These are phyloP conservation scores for Phalangium opilio DNA, from an alignment of 2,888 invertebrate species.

Conservation along the genomic window DNA sequence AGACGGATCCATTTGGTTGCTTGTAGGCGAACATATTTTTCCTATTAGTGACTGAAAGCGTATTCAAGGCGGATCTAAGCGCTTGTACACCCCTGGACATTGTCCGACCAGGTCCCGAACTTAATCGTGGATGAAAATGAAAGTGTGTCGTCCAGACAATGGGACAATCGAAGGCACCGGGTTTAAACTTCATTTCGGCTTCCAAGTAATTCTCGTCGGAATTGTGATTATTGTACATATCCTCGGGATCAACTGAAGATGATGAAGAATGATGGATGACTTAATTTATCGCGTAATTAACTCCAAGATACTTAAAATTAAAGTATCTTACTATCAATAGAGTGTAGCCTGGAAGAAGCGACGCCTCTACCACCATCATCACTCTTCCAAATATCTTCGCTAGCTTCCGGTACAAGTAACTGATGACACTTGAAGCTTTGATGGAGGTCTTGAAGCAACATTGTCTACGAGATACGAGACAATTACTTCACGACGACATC, in stretches of 20 bases:
- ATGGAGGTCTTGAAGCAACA: slow-evolving; percentile 50
- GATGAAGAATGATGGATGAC: no score
- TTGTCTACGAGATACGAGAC: slow-evolving; percentile 35
- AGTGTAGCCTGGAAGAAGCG: no score
- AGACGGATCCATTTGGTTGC: slow-evolving; percentile 45
- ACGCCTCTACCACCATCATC: slow-evolving; percentile 11
- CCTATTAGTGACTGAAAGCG: slow-evolving; percentile 53
- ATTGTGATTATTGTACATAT: no score
- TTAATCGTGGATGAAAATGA: slow-evolving; percentile 50
- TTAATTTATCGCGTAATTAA: no score
- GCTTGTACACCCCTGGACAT: slow-evolving; percentile 33
- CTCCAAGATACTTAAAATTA: no score
- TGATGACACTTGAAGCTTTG: slow-evolving; percentile 48
- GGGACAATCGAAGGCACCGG: slow-evolving; percentile 56
- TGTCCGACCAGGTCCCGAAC: slow-evolving; percentile 28
- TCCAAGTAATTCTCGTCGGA: slow-evolving; percentile 27
- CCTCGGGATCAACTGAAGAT: no score
- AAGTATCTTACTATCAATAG: no score
- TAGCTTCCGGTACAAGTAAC: slow-evolving; percentile 47
- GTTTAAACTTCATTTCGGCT: slow-evolving; percentile 37
- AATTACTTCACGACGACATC: neutral
- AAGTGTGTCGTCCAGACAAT: slow-evolving; percentile 56
- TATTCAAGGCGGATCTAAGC: slow-evolving; percentile 46
- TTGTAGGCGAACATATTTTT: slow-evolving; percentile 61
- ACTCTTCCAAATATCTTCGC: slow-evolving; percentile 36